Evolutionary conservation across 2,888 invertebrate genomes (phyloP).

Genomic region (Amorpha juglandis): DNA sequence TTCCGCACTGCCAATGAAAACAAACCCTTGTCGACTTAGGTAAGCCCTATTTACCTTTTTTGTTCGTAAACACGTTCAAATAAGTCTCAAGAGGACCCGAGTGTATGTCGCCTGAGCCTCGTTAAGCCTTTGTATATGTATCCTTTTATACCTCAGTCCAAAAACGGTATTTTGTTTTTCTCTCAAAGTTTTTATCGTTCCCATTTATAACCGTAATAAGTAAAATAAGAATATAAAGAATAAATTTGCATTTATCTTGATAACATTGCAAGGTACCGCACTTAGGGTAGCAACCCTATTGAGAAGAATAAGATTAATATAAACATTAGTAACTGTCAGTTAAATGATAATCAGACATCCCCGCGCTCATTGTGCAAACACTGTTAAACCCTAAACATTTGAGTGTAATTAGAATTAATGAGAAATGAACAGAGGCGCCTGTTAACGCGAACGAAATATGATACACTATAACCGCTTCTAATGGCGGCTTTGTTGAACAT

Average conservation of each 20-base stretch:
- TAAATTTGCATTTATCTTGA: conserved; percentile 15
- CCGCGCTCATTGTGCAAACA: conserved; percentile 48
- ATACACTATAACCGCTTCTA: conserved; percentile 19
- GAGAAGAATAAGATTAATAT: conserved; percentile 14
- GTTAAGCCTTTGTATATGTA: conserved; percentile 26
- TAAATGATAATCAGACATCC: conserved; percentile 48
- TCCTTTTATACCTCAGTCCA: conserved; percentile 11
- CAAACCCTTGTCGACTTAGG: conserved; percentile 25
- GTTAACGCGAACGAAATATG: conserved; percentile 43
- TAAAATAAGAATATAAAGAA: neutral
- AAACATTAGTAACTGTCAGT: conserved; percentile 31
- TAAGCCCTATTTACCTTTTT: conserved; percentile 31
- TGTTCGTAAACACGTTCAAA: conserved; percentile 33
- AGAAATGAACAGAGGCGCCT: conserved; percentile 66
- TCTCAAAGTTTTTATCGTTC: conserved; percentile 3
- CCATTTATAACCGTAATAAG: conserved; percentile 13
- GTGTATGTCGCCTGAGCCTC: conserved; percentile 30
- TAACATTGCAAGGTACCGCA: conserved; percentile 13
- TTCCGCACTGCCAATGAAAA: conserved; percentile 24
- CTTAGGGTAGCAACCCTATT: conserved; percentile 15
- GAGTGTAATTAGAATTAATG: conserved; percentile 72
- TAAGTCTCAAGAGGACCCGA: conserved; percentile 31
- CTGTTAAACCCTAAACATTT: conserved; percentile 62
- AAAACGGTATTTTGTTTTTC: conserved; percentile 21
- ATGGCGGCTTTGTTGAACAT: conserved; percentile 12